phyloP scores from a whole-genome alignment of 2,113 vertebrate species.

The Lathamus discolor region DNA sequence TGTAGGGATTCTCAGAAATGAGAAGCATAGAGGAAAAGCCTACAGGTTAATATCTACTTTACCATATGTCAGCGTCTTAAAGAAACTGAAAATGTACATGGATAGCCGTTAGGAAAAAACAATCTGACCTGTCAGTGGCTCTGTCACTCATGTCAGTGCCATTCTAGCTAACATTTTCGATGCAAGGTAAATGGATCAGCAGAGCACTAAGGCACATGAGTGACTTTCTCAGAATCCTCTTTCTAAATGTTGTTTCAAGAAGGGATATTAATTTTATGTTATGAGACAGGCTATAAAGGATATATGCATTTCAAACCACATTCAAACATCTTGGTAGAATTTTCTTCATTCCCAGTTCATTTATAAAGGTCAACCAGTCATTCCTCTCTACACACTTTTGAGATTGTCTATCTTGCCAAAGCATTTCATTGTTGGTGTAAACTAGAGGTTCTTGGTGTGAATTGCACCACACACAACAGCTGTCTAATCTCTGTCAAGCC shows the following conservation, averaged over 20 bases:
- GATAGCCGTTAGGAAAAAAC: too few species aligned
- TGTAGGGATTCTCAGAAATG: background rate
- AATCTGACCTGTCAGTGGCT: background rate
- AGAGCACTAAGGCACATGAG: background rate
- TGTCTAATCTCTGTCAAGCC: background rate
- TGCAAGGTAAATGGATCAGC: background rate
- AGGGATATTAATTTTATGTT: background rate
- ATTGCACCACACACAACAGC: accelerated
- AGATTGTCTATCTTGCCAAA: background rate
- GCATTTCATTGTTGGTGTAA: background rate
- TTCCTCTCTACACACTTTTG: background rate
- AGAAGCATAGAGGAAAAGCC: background rate
- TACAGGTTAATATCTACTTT: background rate
- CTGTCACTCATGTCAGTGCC: background rate
- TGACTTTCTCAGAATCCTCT: background rate
- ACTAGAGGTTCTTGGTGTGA: background rate
- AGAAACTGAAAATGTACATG: background rate
- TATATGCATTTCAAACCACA: background rate
- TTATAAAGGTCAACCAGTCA: background rate
- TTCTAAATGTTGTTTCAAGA: background rate
- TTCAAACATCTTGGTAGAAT: background rate
- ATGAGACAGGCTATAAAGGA: background rate
- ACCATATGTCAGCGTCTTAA: background rate
- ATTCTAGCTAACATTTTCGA: background rate
- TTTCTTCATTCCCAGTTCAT: background rate